phyloP scores from a whole-genome alignment of 1,140 invertebrate genomes.

The Cotesia typhae region DNA sequence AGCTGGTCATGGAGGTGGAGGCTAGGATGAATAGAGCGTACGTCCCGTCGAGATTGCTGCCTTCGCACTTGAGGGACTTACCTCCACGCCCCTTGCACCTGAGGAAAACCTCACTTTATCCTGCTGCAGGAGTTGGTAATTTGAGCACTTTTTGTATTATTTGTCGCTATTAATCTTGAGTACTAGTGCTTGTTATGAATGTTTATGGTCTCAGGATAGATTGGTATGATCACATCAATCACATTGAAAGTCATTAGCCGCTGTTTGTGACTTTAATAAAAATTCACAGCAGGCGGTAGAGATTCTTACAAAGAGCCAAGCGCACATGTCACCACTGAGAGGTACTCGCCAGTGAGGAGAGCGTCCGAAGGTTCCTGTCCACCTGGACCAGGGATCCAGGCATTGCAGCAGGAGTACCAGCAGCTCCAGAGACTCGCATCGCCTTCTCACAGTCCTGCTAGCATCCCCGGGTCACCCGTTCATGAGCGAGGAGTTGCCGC shows the following conservation, averaged over 20 bases:
- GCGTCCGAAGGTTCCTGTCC: conserved; percentile 81
- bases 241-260: background rate
- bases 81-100: conserved; percentile 56
- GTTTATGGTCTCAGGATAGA: conserved; percentile 20
- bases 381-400: conserved; percentile 68
- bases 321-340: conserved; percentile 70
- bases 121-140: conserved; percentile 60
- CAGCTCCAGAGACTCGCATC: conserved; percentile 71
- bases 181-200: conserved; percentile 23
- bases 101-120: conserved; percentile 63
- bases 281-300: conserved; percentile 51
- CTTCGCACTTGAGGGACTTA: conserved; percentile 58
- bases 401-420: conserved; percentile 78
- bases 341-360: conserved; percentile 89
- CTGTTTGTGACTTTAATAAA: conserved; percentile 20
- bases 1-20: conserved; percentile 87
- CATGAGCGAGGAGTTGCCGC: conserved; percentile 74
- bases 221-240: conserved; percentile 7
- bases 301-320: conserved; percentile 65
- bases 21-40: conserved; percentile 86
- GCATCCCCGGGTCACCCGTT: conserved; percentile 73
- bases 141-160: conserved; percentile 45
- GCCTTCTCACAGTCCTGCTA: conserved; percentile 67
- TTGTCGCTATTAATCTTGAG: conserved; percentile 8
- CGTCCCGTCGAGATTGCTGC: conserved; percentile 73